phyloP scores from a whole-genome alignment of 1,140 invertebrate genomes.

The Littorina saxatilis region DNA sequence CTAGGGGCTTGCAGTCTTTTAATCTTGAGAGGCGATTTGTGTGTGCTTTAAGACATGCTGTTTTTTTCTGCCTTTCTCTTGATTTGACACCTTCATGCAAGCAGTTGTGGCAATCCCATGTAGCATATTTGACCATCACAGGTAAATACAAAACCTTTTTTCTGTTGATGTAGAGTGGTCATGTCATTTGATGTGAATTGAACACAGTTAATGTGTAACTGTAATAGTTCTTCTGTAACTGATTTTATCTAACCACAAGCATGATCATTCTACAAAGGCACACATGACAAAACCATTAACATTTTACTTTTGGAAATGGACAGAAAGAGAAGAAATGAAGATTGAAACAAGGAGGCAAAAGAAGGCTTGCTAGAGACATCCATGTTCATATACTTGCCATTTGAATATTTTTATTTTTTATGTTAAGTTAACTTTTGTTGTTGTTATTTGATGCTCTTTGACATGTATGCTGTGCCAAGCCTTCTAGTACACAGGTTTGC shows the following conservation, averaged over 20 bases:
- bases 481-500: conserved; percentile 61
- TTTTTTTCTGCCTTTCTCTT: too few species aligned
- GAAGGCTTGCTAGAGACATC: conserved; percentile 40
- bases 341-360: conserved; percentile 30
- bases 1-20: too few species aligned
- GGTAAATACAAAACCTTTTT: background rate
- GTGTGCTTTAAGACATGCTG: too few species aligned
- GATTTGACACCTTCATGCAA: too few species aligned
- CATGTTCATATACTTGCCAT: conserved; percentile 38
- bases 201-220: background rate
- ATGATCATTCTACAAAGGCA: conserved; percentile 61
- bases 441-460: conserved; percentile 37
- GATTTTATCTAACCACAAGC: conserved; percentile 27
- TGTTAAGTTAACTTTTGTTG: conserved; percentile 8
- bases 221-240: background rate
- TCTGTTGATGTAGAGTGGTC: conserved; percentile 61
- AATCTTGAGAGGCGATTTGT: too few species aligned
- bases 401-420: background rate
- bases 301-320: background rate
- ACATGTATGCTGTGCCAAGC: conserved; percentile 58
- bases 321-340: conserved; percentile 24
- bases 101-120: conserved; percentile 28
- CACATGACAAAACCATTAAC: background rate
- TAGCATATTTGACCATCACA: conserved; percentile 28
- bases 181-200: conserved; percentile 44